Evolutionary conservation across 2,113 vertebrate species (phyloP), one percentile per base, ranked within the genome.

Genomic region (Ptychochromis oligacanthus): DNA sequence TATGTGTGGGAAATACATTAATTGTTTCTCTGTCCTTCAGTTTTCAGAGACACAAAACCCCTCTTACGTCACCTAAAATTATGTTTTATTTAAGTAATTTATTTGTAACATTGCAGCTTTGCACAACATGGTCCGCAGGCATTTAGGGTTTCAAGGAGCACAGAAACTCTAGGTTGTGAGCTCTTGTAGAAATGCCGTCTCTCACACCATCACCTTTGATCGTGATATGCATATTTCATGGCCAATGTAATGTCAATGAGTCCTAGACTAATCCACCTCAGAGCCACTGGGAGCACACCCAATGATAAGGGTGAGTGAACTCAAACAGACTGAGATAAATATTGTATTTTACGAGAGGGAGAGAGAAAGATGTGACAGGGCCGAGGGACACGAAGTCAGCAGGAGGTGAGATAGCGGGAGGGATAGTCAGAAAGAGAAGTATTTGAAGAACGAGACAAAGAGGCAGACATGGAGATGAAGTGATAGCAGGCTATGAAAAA

Each of bases 211-310:
- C 91, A 90, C 90, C 92, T 95, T 95, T 95, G 93, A 95, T 94
- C 91, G 88, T 88, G 81, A 88, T 92, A 93, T 96, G 88, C 92
- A 95, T 96, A 93, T 95, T 95, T 95, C 93, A 96, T 94, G 94
- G 91, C 79, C 87, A 81, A 87, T 92, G 91, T 94, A 94, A 95
- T 95, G 94, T 93, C 93, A 94, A 92, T 93, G 94, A 95, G 92
- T 93, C 90, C 91, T 87, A 82, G 82, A 92, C 87, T 88, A 93
- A 94, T 95, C 93, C 88, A 92, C 89, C 94, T 92, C 83, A 24
- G 87, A 78, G 89, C 92, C 89, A 80, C 52, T 81, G 89, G 81
- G 91, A 91, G 90, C 91, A 87, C 87, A 92, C 88, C 89, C 85
- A 90, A 92, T 92, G 89, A 94, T 93, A 88, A 93, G 92, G 91